Evolutionary conservation across 2,113 vertebrate species (phyloP).

Genomic region (Trogon surrucura): DNA sequence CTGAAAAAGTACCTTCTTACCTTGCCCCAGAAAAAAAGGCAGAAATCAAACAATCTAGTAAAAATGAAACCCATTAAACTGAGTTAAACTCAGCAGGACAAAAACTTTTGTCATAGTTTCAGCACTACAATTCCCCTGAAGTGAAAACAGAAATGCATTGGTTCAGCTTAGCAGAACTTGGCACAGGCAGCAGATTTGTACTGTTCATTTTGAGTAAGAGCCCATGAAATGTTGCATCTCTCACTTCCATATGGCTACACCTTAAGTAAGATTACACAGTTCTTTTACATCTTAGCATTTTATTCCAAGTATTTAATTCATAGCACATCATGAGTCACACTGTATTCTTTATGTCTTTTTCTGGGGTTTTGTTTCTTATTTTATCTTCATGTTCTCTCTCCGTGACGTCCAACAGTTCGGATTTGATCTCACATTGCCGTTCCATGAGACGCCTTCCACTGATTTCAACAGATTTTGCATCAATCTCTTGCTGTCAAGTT

Average conservation of each 20-base stretch:
- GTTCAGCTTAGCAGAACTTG: constrained; percentile 16
- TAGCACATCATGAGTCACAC: not conserved
- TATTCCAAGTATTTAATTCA: constrained; percentile 5
- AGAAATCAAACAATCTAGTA: not conserved
- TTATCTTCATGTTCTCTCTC: not conserved
- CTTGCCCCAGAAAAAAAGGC: not conserved
- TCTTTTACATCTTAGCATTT: not conserved
- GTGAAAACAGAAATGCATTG: not conserved
- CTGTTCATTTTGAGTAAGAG: not conserved
- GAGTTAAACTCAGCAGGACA: not conserved
- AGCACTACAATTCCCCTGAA: not conserved
- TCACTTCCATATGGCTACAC: constrained; percentile 37
- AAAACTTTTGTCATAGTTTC: not conserved
- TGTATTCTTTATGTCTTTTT: not conserved
- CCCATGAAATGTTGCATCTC: not conserved
- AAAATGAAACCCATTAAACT: not conserved
- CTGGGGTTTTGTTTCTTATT: not conserved
- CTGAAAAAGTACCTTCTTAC: not conserved
- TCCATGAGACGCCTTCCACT: not conserved
- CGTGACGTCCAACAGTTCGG: not conserved
- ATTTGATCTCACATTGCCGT: not conserved
- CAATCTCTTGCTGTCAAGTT: not conserved
- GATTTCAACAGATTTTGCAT: not conserved
- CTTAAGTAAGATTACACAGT: not conserved
- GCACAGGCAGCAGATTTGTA: not conserved